These are phyloP conservation scores for Corvus cornix DNA, from an alignment of 2,113 vertebrate species.

Conservation along the genomic window DNA sequence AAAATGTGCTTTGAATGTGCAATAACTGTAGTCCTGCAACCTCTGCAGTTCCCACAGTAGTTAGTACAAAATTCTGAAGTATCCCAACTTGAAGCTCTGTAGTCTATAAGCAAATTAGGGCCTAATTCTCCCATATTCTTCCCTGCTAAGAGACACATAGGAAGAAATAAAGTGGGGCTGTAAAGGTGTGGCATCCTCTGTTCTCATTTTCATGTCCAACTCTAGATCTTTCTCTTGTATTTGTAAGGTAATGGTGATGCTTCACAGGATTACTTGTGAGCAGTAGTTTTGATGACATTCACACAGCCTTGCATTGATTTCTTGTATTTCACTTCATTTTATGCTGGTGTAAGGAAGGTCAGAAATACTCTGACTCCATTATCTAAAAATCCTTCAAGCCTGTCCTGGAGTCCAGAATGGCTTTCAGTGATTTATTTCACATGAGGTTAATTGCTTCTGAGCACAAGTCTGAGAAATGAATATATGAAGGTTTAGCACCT, in stretches of 20 bases:
- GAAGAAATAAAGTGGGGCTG: not conserved
- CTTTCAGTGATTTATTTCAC: slow-evolving; percentile 43
- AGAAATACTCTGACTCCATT: slow-evolving; percentile 39
- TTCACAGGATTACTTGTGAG: not conserved
- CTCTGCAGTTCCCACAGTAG: not conserved
- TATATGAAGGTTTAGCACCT: slow-evolving; percentile 10
- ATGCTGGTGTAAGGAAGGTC: slow-evolving; percentile 15
- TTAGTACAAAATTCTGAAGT: not conserved
- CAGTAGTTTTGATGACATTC: not conserved
- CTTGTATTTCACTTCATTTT: slow-evolving; percentile 26
- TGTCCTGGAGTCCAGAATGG: slow-evolving; percentile 9
- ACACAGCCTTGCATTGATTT: slow-evolving; percentile 27
- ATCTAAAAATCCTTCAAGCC: slow-evolving; percentile 40
- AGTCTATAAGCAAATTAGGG: not conserved
- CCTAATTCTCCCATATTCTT: not conserved
- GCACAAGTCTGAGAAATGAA: not conserved
- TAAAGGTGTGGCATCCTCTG: not conserved
- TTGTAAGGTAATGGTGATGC: not conserved
- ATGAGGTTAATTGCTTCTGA: slow-evolving; percentile 45
- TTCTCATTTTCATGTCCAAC: not conserved
- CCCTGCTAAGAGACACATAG: not conserved
- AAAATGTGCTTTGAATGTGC: not conserved
- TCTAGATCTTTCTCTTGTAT: not conserved
- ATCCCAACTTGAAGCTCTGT: not conserved
- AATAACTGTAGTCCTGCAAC: not conserved